Evolutionary conservation across 2,888 invertebrate genomes (phyloP).

Genomic region (Bruchidius siliquastri): DNA sequence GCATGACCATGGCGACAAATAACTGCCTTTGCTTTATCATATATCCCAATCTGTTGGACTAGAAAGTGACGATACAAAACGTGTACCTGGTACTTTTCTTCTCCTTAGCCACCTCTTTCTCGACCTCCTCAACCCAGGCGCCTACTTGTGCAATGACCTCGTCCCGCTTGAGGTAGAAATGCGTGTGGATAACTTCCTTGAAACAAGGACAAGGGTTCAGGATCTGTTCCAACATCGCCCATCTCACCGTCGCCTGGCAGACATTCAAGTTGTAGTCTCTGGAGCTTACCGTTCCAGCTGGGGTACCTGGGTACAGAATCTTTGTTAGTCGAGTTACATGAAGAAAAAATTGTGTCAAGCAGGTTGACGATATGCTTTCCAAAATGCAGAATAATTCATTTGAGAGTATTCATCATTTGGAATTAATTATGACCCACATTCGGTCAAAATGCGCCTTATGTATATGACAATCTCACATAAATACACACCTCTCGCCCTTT

Average conservation of each 20-base stretch:
- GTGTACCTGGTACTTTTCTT: slow-evolving; percentile 54
- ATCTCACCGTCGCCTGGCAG: slow-evolving; percentile 88
- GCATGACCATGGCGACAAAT: too few species aligned
- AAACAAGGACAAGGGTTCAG: slow-evolving; percentile 87
- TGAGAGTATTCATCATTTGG: too few species aligned
- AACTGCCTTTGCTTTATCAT: too few species aligned
- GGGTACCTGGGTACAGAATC: slow-evolving; percentile 50
- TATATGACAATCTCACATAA: too few species aligned
- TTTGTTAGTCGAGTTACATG: too few species aligned
- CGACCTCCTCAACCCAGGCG: slow-evolving; percentile 85
- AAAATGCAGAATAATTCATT: too few species aligned
- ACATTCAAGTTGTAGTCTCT: slow-evolving; percentile 94
- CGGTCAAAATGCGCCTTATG: too few species aligned
- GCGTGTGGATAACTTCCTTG: slow-evolving; percentile 87
- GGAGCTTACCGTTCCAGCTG: slow-evolving; percentile 82
- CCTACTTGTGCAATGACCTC: slow-evolving; percentile 87
- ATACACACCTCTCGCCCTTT: slow-evolving; percentile 65
- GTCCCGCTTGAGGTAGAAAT: slow-evolving; percentile 90
- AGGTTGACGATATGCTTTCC: too few species aligned
- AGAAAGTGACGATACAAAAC: too few species aligned
- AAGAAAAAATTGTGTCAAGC: too few species aligned
- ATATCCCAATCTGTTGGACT: too few species aligned
- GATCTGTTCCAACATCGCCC: slow-evolving; percentile 95
- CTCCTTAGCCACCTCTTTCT: slow-evolving; percentile 64
- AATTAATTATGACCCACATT: too few species aligned